Percentiles rank a stretch among this genome's conserved stretches.
Evolutionary conservation across 2,888 invertebrate species (phyloP).

Genomic region (Drosophila merina): DNA sequence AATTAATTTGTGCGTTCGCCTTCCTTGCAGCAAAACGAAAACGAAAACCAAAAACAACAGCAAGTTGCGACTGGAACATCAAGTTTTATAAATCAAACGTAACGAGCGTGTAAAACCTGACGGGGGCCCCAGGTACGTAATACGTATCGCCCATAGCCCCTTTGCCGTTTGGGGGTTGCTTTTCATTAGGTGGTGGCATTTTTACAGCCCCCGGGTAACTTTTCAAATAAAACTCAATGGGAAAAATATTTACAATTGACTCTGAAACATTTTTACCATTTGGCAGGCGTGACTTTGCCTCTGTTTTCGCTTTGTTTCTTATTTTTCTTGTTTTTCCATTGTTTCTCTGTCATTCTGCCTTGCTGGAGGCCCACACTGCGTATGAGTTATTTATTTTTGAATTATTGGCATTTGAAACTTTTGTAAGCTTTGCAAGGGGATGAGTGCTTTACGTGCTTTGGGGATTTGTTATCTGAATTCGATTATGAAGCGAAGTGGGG

Average conservation of each 20-base stretch:
- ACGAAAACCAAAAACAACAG: neutral
- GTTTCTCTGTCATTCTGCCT: neutral
- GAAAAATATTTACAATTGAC: slow-evolving; percentile 75
- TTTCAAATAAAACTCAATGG: slow-evolving; percentile 78
- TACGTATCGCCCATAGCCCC: neutral
- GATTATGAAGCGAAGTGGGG: slow-evolving; percentile 16
- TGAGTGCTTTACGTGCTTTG: slow-evolving; percentile 25
- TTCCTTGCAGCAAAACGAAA: slow-evolving; percentile 40
- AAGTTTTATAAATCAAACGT: slow-evolving; percentile 79
- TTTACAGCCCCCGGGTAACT: slow-evolving; percentile 54
- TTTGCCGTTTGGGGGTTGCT: slow-evolving; percentile 34
- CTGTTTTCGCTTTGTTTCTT: slow-evolving; percentile 51
- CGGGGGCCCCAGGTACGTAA: slow-evolving; percentile 49
- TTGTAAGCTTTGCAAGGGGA: slow-evolving; percentile 1
- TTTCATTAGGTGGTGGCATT: slow-evolving; percentile 61
- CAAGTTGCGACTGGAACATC: slow-evolving; percentile 50
- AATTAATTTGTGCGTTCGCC: slow-evolving; percentile 72
- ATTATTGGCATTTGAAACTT: slow-evolving; percentile 68
- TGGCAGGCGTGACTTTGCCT: slow-evolving; percentile 70
- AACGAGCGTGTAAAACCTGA: slow-evolving; percentile 73
- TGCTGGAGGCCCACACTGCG: slow-evolving; percentile 41
- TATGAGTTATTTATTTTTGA: slow-evolving; percentile 77
- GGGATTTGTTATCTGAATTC: slow-evolving; percentile 27
- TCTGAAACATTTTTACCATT: slow-evolving; percentile 47
- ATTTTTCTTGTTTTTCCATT: neutral